phyloP scores from a whole-genome alignment of 92 coral and sea anemone species.

The Porites rus region DNA sequence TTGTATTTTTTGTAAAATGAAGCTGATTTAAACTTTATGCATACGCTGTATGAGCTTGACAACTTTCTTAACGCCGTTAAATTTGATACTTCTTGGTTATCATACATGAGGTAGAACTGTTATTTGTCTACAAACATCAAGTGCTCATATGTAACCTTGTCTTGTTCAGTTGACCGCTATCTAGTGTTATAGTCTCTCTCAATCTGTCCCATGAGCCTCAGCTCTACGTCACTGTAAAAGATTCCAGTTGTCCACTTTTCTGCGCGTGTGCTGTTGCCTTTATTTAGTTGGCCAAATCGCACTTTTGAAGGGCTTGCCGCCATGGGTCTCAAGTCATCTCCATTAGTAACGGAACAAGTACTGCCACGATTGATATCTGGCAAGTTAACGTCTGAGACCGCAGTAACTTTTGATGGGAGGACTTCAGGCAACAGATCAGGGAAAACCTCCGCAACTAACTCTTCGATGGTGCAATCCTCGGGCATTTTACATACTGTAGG shows the following conservation, averaged over 20 bases:
- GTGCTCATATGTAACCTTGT: not conserved
- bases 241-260: constrained; percentile 25
- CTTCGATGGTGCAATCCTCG: constrained; percentile 2
- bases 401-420: not conserved
- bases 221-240: constrained; percentile 6
- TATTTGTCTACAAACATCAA: not conserved
- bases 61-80: too few relatives aligned
- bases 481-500: not conserved
- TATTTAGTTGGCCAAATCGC: not conserved
- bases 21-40: too few relatives aligned
- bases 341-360: constrained; percentile 9
- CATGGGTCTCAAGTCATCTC: constrained; percentile 30
- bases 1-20: too few relatives aligned
- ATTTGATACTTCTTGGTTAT: too few relatives aligned
- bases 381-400: not conserved
- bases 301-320: constrained; percentile 1
- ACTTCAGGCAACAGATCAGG: not conserved
- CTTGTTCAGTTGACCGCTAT: not conserved
- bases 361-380: constrained; percentile 14
- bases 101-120: too few relatives aligned
- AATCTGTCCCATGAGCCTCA: constrained; percentile 10
- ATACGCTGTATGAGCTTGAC: too few relatives aligned
- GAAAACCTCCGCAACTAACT: constrained; percentile 13
- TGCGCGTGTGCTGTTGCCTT: not conserved
- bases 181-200: not conserved